A percentile compares a stretch with the other conserved stretches of the same genome.
These are phyloP conservation scores for Petrocephalus schoutedeni DNA, from an alignment of 2,797 vertebrate genomes.

Conservation along the genomic window DNA sequence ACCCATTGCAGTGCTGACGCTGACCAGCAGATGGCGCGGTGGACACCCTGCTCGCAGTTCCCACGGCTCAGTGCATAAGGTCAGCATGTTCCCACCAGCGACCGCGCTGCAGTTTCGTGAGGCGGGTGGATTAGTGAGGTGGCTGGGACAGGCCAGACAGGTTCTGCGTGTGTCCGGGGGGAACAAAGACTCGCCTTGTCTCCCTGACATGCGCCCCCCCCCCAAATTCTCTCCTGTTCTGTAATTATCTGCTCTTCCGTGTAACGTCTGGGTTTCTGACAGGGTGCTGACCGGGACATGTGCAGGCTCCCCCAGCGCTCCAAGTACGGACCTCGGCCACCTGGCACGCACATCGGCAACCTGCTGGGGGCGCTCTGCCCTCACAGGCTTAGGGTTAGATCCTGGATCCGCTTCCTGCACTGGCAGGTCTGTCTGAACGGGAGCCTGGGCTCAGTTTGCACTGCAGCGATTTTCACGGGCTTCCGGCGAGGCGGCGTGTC, in stretches of 20 bases:
- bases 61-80: not conserved
- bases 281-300: not conserved
- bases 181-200: slow-evolving; percentile 23
- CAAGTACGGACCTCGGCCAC: not conserved
- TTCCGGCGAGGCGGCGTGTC: slow-evolving; percentile 35
- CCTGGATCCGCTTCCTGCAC: not conserved
- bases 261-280: not conserved
- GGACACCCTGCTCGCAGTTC: slow-evolving; percentile 26
- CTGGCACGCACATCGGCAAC: not conserved
- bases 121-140: not conserved
- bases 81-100: slow-evolving; percentile 17
- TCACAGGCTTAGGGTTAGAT: not conserved
- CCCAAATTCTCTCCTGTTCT: slow-evolving; percentile 3
- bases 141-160: not conserved
- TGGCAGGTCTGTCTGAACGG: slow-evolving; percentile 28
- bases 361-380: not conserved
- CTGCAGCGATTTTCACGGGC: slow-evolving; percentile 30
- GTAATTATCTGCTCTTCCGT: not conserved
- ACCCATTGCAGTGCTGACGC: not conserved
- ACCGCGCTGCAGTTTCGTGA: slow-evolving; percentile 24
- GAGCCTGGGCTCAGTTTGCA: slow-evolving; percentile 29
- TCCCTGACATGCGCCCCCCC: not conserved
- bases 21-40: not conserved
- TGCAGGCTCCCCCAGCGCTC: not conserved
- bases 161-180: not conserved